phyloP scores from a whole-genome alignment of 2,113 vertebrate species.

The Scytalopus superciliaris region DNA sequence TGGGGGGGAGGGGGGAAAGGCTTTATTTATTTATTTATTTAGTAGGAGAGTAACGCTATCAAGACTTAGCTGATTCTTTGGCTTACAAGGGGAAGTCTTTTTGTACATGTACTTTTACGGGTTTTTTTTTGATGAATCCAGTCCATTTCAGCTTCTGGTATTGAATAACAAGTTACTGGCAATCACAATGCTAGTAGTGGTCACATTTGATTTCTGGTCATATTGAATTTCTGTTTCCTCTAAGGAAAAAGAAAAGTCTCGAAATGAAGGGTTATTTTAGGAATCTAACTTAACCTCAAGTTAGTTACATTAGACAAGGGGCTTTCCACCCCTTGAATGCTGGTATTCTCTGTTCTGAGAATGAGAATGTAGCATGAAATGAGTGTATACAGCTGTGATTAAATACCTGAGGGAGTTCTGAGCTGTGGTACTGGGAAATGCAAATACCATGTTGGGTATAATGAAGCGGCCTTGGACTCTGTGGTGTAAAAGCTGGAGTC shows the following conservation, averaged over 20 bases:
- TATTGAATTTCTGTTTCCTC: constrained; percentile 6
- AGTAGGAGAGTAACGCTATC: not conserved
- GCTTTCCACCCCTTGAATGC: not conserved
- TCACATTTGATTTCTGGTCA: not conserved
- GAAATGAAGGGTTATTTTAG: constrained; percentile 17
- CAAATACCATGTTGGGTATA: not conserved
- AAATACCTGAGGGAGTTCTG: constrained; percentile 13
- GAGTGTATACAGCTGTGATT: constrained; percentile 15
- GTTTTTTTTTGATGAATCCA: not conserved
- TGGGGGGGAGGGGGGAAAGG: no score
- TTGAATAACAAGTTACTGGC: not conserved
- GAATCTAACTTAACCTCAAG: constrained; percentile 23
- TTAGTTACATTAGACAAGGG: constrained; percentile 9
- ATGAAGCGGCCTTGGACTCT: not conserved
- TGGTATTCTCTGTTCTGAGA: not conserved
- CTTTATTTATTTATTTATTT: not conserved
- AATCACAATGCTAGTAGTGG: not conserved
- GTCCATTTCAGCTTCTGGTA: not conserved
- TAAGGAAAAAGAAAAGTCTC: not conserved
- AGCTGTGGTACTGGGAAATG: not conserved
- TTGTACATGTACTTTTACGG: not conserved
- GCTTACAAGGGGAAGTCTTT: not conserved
- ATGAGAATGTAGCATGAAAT: not conserved
- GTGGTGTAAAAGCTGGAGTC: not conserved
- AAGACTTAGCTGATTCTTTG: not conserved